Evolutionary conservation across 2,888 invertebrate species (phyloP), one percentile per base, ranked within the genome.

Genomic region (Stomorhina lunata): DNA sequence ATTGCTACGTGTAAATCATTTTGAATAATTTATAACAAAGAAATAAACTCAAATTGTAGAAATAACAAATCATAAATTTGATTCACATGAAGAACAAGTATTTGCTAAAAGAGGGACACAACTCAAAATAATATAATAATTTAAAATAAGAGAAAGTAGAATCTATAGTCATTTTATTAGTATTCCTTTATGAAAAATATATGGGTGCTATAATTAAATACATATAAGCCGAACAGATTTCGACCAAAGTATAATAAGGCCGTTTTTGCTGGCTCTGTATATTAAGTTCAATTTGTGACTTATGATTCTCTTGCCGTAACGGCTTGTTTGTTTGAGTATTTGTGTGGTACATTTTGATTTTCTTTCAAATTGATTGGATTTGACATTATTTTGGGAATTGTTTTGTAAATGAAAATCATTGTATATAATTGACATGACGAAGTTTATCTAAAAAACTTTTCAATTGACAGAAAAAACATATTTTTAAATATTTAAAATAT

Each of bases 331-430:
- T 45, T 2, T 57, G 9, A 22, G 7, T 20, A 7, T 4, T 2
- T 55, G 50, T 15, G 7, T 55, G 29, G n/a, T 43, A 17, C 20
- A 20, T 32, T 68, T 61, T 27, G 25, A 53, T 69, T 59, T 59
- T 53, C 17, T 61, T 22, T 77, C 32, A 63, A 68, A 68, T 63
- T 73, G 34, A 81, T 81, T 77, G 22, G 37, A 77, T 63, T 61
- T 81, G 81, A 73, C 72, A 77, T 45, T 12, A 65, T 71, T 76
- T 76, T 69, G 80, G 76, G 80, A 76, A 75, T 80, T 80, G 32
- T 20, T 15, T 63, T 45, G 27, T 12, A 68, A 55, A 37, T 17
- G 12, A 53, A 68, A 40, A 40, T 71, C 27, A 78, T 53, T 69
- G 27, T 0, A 59, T 10, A 29, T 37, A 61, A 69, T 17, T 61